Conservation (phyloP, 2,888 invertebrate genomes). For the Sympetrum striolatum region DNA sequence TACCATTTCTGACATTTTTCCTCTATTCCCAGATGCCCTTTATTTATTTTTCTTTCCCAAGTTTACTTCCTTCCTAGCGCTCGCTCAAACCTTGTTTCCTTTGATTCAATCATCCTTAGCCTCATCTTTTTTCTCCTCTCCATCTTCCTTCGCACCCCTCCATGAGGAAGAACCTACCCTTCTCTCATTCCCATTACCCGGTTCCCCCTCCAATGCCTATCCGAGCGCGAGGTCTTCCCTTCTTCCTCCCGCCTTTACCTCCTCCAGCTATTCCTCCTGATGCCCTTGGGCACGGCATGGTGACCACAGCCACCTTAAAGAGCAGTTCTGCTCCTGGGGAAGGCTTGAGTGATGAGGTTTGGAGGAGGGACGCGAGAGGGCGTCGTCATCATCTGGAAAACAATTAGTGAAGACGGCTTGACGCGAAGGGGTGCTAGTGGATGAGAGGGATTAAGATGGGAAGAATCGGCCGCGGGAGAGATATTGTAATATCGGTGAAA, state of each 20-base stretch:
- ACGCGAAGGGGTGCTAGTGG: not conserved
- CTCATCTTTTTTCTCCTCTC: not conserved
- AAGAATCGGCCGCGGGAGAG: not conserved
- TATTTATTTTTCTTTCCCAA: not conserved
- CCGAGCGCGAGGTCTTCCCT: not conserved
- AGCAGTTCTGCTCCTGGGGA: not conserved
- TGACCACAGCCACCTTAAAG: not conserved
- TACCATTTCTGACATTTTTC: not conserved
- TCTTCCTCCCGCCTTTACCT: not conserved
- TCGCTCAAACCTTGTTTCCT: not conserved
- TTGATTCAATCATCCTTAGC: not conserved
- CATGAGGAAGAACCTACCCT: not conserved
- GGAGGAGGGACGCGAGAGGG: not conserved
- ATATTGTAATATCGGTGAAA: not conserved
- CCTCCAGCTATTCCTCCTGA: not conserved
- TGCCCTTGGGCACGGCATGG: not conserved
- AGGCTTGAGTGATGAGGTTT: not conserved
- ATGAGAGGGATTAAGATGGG: not conserved
- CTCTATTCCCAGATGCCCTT: not conserved
- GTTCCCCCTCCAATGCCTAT: not conserved
- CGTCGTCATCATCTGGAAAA: not conserved
- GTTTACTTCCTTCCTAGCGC: not conserved
- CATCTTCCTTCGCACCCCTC: not conserved
- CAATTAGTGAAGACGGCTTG: not conserved
- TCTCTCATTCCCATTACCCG: not conserved